Percentiles rank a stretch among this genome's conserved stretches.
Evolutionary conservation across 1,140 invertebrate genomes (phyloP).

Genomic region (Bombus balteatus): DNA sequence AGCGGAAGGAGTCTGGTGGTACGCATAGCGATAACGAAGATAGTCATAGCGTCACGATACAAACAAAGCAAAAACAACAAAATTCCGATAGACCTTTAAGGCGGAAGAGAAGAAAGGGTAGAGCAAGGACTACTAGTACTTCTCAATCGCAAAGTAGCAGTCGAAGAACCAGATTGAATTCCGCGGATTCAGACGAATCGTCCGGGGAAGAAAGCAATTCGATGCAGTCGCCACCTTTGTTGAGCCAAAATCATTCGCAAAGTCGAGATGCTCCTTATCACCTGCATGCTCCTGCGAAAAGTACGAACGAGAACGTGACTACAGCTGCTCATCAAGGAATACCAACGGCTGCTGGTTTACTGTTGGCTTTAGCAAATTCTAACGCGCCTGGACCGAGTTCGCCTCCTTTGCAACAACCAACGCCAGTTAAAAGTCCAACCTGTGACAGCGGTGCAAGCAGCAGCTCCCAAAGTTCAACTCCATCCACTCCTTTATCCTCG

Average conservation of each 20-base stretch:
- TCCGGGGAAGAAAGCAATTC: slow-evolving; percentile 87
- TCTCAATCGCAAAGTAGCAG: slow-evolving; percentile 81
- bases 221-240: slow-evolving; percentile 80
- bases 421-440: slow-evolving; percentile 78
- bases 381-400: slow-evolving; percentile 75
- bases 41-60: slow-evolving; percentile 64
- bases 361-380: slow-evolving; percentile 84
- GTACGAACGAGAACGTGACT: slow-evolving; percentile 30
- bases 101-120: slow-evolving; percentile 84
- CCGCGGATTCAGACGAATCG: slow-evolving; percentile 88
- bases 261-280: slow-evolving; percentile 72
- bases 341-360: slow-evolving; percentile 83
- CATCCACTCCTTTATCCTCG: slow-evolving; percentile 86
- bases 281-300: slow-evolving; percentile 74
- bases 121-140: slow-evolving; percentile 85
- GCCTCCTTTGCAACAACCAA: slow-evolving; percentile 72
- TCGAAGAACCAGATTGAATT: slow-evolving; percentile 87
- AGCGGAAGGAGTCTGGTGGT: slow-evolving; percentile 81
- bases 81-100: slow-evolving; percentile 81
- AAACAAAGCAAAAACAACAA: slow-evolving; percentile 73
- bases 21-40: slow-evolving; percentile 82
- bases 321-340: slow-evolving; percentile 70
- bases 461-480: slow-evolving; percentile 83
- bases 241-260: slow-evolving; percentile 70
- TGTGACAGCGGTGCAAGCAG: slow-evolving; percentile 81